Base-by-base conservation (phyloP, 2,888 invertebrate genomes). In the Zygothrica quintamaculata region DNA sequence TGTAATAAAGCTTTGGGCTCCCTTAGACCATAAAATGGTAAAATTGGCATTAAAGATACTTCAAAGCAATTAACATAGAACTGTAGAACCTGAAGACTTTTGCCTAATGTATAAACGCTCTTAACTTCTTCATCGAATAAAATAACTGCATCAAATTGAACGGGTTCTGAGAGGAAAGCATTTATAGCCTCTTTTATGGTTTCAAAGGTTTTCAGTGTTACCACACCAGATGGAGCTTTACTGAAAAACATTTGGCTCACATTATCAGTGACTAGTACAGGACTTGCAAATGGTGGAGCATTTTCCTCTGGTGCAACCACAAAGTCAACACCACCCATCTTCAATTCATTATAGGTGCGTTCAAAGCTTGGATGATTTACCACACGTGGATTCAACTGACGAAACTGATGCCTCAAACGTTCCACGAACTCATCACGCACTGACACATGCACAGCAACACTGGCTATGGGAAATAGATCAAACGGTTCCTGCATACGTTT, bases 1-100 rank as follows among this genome's bases (percentile, higher is more conserved):
- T 81, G 73, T 1, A 89, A 58, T 0, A 62, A 13, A 0, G 76
- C 81, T 46, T 39, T 74, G 1, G 66, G 26, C 9, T 34, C 44
- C 1, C 62, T 36, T 0, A 25, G 12, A 12, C 42, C 57, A 57
- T 67, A 68, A 39, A 46, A 44, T 0, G 42, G 44, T 22, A 74
- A 22, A 15, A 88, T 66, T 8, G 84, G 77, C 44, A 68, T 36
- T 26, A 80, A 26, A 1, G 75, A 57, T 3, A 84, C 58, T 33
- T 87, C 75, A 26, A 67, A 62, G 34, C 90, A 91, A 59, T 91
- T 90, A 1, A 90, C 84, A 65, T 74, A 91, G 52, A 80, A 88
- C 33, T 75, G 67, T 0, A 11, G 11, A 1, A 77, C 71, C 4
- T 51, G 40, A 18, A 90, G 60, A 2, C 50, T 57, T 1, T 71